Evolutionary conservation across 2,888 invertebrate species (phyloP), one percentile per base, ranked within the genome.

Genomic region (Hemaris fuciformis): DNA sequence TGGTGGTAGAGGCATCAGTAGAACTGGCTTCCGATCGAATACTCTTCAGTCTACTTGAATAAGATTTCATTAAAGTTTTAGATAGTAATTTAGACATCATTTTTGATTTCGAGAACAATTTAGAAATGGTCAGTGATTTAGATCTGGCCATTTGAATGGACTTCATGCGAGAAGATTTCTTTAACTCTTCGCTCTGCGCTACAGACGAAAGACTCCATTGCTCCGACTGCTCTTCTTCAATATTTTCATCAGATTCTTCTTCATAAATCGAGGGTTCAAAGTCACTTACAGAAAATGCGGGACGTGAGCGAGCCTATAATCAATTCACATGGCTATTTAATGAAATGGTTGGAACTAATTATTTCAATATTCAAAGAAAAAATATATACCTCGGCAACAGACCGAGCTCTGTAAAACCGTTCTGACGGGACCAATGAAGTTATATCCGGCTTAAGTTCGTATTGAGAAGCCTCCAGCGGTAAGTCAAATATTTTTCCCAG

Each of bases 401-500:
- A 64, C 62, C 62, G 65, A 13, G 59, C 22, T 27, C 63, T 68
- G 66, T 84, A 87, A 64, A 72, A 88, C 1, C 76, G 31, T n/a
- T 82, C 84, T 0, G 91, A 91, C 4, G 82, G 74, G 5, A 67
- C 61, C 1, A 79, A 61, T 0, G 83, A 77, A 1, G 63, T 45
- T 0, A 56, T 64, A 22, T 84, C 87, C 0, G 85, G 75, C 7
- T 62, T 66, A 0, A 86, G 84, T 41, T 70, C 70, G 65, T 91
- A 91, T 1, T 71, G 56, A 1, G 64, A 66, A 0, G 71, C 74
- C 27, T 84, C 83, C 0, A 68, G 48, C 0, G 84, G 84, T 22
- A 92, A 69, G 7, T 85, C 66, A 63, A 88, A 91, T 41, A 91
- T 88, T 67, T 89, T 90, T 5, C 79, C 79, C 13, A 92, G 76